These are phyloP conservation scores for Aptenodytes forsteri DNA, from an alignment of 2,113 vertebrate species.

Conservation along the genomic window DNA sequence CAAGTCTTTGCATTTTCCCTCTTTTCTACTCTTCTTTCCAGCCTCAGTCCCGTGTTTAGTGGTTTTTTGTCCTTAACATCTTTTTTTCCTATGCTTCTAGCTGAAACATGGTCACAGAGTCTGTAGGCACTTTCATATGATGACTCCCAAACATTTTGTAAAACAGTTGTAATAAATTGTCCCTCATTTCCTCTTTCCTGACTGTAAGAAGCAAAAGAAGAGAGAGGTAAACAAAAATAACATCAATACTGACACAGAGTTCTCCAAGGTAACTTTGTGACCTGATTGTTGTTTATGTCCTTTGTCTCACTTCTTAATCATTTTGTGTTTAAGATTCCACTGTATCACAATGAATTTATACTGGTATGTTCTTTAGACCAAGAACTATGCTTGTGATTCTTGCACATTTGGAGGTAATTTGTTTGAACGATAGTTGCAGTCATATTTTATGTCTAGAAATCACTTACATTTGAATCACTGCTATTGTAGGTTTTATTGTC, in stretches of 20 bases:
- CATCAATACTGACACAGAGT: not conserved
- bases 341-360: not conserved
- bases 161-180: not conserved
- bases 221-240: not conserved
- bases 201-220: not conserved
- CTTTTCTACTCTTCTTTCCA: not conserved
- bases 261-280: not conserved
- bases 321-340: not conserved
- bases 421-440: not conserved
- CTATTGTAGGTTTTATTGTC: not conserved
- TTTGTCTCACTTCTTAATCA: not conserved
- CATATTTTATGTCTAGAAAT: not conserved
- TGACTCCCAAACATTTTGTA: not conserved
- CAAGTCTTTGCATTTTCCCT: not conserved
- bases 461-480: not conserved
- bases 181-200: not conserved
- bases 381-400: not conserved
- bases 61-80: not conserved
- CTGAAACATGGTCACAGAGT: not conserved
- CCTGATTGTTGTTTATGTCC: not conserved
- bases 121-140: not conserved
- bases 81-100: not conserved
- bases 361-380: not conserved
- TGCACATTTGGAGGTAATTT: not conserved
- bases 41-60: not conserved